These are phyloP conservation scores for Pangasius krempfi DNA, from an alignment of 2,797 vertebrate species.

Conservation along the genomic window DNA sequence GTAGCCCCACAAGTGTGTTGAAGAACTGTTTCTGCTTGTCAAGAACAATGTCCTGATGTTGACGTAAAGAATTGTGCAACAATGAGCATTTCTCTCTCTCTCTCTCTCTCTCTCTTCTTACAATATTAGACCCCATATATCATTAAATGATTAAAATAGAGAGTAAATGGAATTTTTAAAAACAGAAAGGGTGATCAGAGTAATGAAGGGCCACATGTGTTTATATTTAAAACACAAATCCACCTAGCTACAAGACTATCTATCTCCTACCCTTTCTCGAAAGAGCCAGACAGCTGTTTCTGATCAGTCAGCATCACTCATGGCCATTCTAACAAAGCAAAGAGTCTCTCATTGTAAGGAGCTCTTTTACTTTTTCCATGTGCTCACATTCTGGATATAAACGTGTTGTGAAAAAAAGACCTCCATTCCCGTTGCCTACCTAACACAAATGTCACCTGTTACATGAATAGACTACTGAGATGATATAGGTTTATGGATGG, in stretches of 20 bases:
- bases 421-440: slow-evolving; percentile 43
- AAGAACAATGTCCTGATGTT: slow-evolving; percentile 37
- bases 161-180: slow-evolving; percentile 52
- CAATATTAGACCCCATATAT: slow-evolving; percentile 62
- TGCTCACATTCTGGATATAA: slow-evolving; percentile 55
- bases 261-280: slow-evolving; percentile 34
- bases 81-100: slow-evolving; percentile 23
- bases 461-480: slow-evolving; percentile 41
- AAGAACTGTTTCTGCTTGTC: slow-evolving; percentile 44
- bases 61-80: slow-evolving; percentile 38
- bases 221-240: slow-evolving; percentile 66
- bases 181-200: slow-evolving; percentile 63
- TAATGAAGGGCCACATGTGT: slow-evolving; percentile 54
- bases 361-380: slow-evolving; percentile 49
- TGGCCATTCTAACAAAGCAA: slow-evolving; percentile 61
- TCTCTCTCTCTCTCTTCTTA: slow-evolving; percentile 17
- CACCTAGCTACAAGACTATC: slow-evolving; percentile 52
- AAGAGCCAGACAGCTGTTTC: slow-evolving; percentile 69
- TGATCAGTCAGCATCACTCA: slow-evolving; percentile 63
- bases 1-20: slow-evolving; percentile 1
- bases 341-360: slow-evolving; percentile 60
- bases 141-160: not conserved
- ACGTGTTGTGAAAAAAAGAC: slow-evolving; percentile 49
- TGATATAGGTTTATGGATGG: slow-evolving; percentile 45
- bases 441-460: slow-evolving; percentile 42